Conservation (phyloP, 2,888 invertebrate species). For the Crossocerus cetratus region DNA sequence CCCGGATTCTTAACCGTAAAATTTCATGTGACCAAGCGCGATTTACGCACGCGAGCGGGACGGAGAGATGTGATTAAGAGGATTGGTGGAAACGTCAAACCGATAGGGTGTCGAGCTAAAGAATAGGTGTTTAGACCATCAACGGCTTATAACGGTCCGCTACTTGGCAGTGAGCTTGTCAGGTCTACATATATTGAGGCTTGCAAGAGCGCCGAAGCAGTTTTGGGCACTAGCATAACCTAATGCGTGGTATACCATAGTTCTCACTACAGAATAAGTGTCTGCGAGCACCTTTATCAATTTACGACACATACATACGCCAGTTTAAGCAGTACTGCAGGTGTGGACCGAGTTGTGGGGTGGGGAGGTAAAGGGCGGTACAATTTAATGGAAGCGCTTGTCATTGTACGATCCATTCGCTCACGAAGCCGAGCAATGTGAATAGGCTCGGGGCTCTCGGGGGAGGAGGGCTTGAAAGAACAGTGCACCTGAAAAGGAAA, state of each 20-base stretch:
- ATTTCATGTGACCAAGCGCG: slow-evolving; percentile 37
- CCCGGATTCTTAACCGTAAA: slow-evolving; percentile 21
- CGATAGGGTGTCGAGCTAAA: slow-evolving; percentile 27
- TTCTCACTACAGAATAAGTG: slow-evolving; percentile 21
- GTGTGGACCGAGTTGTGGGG: slow-evolving; percentile 33
- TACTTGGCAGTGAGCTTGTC: slow-evolving; percentile 25
- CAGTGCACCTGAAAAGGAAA: slow-evolving; percentile 19
- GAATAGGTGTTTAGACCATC: slow-evolving; percentile 22
- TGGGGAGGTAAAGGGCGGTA: slow-evolving; percentile 26
- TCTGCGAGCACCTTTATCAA: slow-evolving; percentile 25
- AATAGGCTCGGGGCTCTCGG: slow-evolving; percentile 19
- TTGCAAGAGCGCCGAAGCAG: slow-evolving; percentile 9
- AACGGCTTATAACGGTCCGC: slow-evolving; percentile 30
- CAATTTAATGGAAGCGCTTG: slow-evolving; percentile 36
- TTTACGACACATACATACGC: slow-evolving; percentile 11
- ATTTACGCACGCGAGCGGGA: neutral
- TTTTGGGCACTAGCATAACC: slow-evolving; percentile 35
- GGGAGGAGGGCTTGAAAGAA: slow-evolving; percentile 16
- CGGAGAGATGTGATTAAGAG: slow-evolving; percentile 9
- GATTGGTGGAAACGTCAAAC: slow-evolving; percentile 36
- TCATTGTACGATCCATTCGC: slow-evolving; percentile 27
- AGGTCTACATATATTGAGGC: slow-evolving; percentile 14
- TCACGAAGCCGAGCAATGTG: slow-evolving; percentile 20
- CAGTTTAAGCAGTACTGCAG: slow-evolving; percentile 23
- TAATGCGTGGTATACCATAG: slow-evolving; percentile 36